phyloP scores from a whole-genome alignment of 1,140 invertebrate genomes.

The Plectus sambesii region DNA sequence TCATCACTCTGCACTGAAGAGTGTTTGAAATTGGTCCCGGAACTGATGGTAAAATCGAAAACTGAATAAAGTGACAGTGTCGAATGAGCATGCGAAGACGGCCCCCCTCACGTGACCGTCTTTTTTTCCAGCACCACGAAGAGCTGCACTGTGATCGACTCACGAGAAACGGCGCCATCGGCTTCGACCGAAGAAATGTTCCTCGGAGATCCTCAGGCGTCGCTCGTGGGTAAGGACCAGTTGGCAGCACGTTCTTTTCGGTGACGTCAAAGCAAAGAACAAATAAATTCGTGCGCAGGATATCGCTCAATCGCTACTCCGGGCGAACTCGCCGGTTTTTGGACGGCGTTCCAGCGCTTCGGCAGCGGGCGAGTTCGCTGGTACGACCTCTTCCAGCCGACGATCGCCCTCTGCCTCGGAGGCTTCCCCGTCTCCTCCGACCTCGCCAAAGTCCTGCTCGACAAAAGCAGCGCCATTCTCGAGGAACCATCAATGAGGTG shows the following conservation, averaged over 20 bases:
- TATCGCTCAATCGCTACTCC: constrained; percentile 69
- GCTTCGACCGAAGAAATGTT: constrained; percentile 61
- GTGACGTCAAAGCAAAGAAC: constrained; percentile 9
- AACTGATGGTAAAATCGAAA: too few relatives aligned
- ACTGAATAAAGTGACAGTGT: too few relatives aligned
- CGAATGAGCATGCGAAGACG: too few relatives aligned
- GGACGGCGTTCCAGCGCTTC: constrained; percentile 66
- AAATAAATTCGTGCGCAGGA: constrained; percentile 54
- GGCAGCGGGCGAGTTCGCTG: constrained; percentile 63
- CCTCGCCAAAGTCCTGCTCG: constrained; percentile 54
- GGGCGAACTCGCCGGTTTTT: constrained; percentile 77
- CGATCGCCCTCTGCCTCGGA: constrained; percentile 61
- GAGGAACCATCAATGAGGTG: constrained; percentile 30
- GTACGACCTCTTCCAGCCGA: constrained; percentile 64
- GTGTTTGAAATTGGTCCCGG: too few relatives aligned
- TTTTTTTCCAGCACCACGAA: constrained; percentile 28
- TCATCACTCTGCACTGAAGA: too few relatives aligned
- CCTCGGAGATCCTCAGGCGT: constrained; percentile 50
- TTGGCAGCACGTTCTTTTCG: background rate
- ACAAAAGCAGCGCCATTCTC: constrained; percentile 45
- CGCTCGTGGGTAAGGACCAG: constrained; percentile 40
- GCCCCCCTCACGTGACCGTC: too few relatives aligned
- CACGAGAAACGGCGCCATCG: constrained; percentile 66
- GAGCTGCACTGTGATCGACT: constrained; percentile 54
- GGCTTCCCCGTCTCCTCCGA: constrained; percentile 61